Percentiles rank a stretch among this genome's conserved stretches.
Conservation (phyloP, 2,113 vertebrate genomes). For the Datnioides undecimradiatus region DNA sequence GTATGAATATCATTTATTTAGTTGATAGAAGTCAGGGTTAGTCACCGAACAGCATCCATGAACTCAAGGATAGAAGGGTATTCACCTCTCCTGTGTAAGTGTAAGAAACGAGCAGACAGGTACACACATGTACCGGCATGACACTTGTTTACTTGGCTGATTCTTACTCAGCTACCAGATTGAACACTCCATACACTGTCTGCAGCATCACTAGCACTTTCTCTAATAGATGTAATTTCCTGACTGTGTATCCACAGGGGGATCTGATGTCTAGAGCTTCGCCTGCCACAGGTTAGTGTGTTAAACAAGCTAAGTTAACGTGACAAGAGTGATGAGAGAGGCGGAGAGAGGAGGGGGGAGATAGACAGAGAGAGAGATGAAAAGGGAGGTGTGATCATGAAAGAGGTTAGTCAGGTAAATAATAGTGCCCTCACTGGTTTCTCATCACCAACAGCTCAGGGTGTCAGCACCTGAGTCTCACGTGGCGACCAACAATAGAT, state of each 20-base stretch:
- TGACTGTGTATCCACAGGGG: constrained; percentile 31
- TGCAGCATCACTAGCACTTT: constrained; percentile 70
- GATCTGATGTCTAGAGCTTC: constrained; percentile 13
- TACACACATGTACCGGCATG: constrained; percentile 4
- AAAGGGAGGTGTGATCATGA: constrained; percentile 22
- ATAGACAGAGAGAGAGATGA: neutral
- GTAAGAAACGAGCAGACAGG: neutral
- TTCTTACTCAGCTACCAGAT: constrained; percentile 15
- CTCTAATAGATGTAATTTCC: constrained; percentile 75
- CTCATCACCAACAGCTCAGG: constrained; percentile 27
- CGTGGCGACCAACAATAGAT: neutral
- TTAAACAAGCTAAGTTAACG: constrained; percentile 42
- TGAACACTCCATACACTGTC: constrained; percentile 34
- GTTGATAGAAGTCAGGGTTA: neutral
- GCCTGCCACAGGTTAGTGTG: constrained; percentile 33
- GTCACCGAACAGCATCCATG: neutral
- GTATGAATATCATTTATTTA: neutral
- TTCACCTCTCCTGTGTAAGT: neutral
- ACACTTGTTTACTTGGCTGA: constrained; percentile 40
- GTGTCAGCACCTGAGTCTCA: constrained; percentile 41
- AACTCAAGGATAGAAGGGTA: neutral
- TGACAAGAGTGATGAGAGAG: constrained; percentile 29
- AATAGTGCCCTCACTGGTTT: neutral
- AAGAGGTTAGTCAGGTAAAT: constrained; percentile 45
- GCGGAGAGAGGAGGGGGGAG: neutral